phyloP scores from a whole-genome alignment of 2,113 vertebrate species.

The Mus spicilegus region DNA sequence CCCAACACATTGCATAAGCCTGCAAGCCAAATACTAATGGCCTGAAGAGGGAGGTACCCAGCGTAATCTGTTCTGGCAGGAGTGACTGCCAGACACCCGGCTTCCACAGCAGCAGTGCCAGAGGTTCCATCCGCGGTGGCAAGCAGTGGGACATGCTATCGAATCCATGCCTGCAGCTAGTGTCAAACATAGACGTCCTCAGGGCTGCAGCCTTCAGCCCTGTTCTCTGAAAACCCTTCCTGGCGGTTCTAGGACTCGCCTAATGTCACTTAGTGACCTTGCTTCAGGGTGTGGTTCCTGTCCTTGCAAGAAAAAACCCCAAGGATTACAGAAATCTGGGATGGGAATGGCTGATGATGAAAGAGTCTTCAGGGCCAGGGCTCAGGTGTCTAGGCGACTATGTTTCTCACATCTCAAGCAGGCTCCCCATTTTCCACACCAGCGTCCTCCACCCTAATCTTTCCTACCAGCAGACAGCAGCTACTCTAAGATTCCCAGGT shows the following conservation, averaged over 20 bases:
- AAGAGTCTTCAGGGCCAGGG: not conserved
- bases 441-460: not conserved
- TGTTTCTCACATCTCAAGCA: not conserved
- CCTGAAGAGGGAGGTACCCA: not conserved
- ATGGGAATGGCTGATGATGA: not conserved
- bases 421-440: not conserved
- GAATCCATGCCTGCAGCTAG: not conserved
- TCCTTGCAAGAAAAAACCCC: not conserved
- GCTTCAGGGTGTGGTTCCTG: not conserved
- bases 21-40: not conserved
- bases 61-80: not conserved
- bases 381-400: not conserved
- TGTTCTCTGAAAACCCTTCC: not conserved
- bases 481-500: not conserved
- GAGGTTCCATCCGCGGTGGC: rapidly evolving
- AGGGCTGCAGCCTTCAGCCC: not conserved
- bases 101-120: not conserved
- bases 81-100: not conserved
- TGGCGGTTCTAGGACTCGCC: not conserved
- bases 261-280: not conserved
- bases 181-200: not conserved
- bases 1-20: not conserved
- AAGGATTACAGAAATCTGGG: not conserved
- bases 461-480: not conserved
- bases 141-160: rapidly evolving